Base-by-base conservation (phyloP, 2,797 vertebrate species). In the Chelidonichthys spinosus region DNA sequence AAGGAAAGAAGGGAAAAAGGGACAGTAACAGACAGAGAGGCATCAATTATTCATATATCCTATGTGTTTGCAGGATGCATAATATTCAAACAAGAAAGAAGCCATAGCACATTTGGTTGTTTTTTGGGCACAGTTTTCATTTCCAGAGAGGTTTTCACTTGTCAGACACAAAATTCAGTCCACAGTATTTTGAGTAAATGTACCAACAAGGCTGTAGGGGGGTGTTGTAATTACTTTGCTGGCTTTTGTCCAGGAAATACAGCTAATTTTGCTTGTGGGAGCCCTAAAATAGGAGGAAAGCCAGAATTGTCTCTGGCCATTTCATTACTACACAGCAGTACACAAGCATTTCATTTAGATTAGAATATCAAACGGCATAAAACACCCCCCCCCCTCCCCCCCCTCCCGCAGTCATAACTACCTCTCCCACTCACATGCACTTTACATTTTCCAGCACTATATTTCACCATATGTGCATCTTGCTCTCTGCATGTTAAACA, bases 41-140 rank as follows among this genome's bases (percentile, higher is more conserved):
- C 36, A 85, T 85, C 70, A 78, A 84, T 89, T 83, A 83, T 81
- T 87, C 65, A 87, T 76, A 70, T n/a, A 63, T 68, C 32, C 54
- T 71, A n/a, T 43, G 62, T 55, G 63, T 82, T 76, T 18, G 33
- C 50, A 72, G 42, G 18, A 65, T 68, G 56, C 17, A 32, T 69
- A 56, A 78, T 71, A 77, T 66, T 76, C 43, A 80, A 74, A 83
- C 36, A 17, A 17, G 8, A 53, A 69, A 72, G 25, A 47, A 66
- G 46, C 25, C 49, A 39, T 4, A 46, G 37, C 7, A 60, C 17
- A 37, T 65, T 25, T 70, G 36, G 59, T 25, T 56, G 39, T 69
- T 64, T 62, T 25, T 55, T 6, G 17, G 52, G 33, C 18, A 59
- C 36, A 67, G 39, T 32, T 70, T 77, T 71, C 25, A 64, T 77